Percentiles rank a stretch among this genome's conserved stretches.
Conservation (phyloP, 1,140 invertebrate genomes). For the Drosophila kurseongensis region DNA sequence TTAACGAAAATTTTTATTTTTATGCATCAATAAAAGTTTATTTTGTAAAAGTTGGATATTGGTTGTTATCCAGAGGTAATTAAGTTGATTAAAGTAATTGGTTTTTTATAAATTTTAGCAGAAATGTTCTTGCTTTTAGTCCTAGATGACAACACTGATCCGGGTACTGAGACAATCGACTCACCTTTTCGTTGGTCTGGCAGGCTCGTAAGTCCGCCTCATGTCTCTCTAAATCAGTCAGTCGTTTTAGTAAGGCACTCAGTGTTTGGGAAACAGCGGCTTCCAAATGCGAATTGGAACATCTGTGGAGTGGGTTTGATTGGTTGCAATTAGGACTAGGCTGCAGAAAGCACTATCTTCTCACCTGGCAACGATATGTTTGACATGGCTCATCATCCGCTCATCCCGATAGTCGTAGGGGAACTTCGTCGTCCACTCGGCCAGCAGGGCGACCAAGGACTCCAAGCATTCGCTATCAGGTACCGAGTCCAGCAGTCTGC, state of each 20-base stretch:
- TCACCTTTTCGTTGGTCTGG: slow-evolving; percentile 78
- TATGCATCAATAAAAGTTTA: too few relatives aligned
- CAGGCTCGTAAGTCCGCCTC: slow-evolving; percentile 83
- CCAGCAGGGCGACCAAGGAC: slow-evolving; percentile 76
- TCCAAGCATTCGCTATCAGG: slow-evolving; percentile 77
- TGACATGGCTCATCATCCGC: slow-evolving; percentile 87
- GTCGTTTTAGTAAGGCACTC: slow-evolving; percentile 84
- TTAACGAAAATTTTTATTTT: too few relatives aligned
- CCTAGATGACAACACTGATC: slow-evolving; percentile 9
- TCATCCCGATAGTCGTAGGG: slow-evolving; percentile 88
- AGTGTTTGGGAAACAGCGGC: slow-evolving; percentile 80
- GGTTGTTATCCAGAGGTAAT: too few relatives aligned
- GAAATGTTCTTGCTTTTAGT: background rate
- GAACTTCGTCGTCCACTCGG: slow-evolving; percentile 86
- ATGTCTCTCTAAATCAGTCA: slow-evolving; percentile 84
- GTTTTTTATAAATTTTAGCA: too few relatives aligned
- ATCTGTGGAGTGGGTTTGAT: slow-evolving; percentile 49
- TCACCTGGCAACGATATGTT: slow-evolving; percentile 84
- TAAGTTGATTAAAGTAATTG: too few relatives aligned
- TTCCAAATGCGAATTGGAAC: slow-evolving; percentile 82
- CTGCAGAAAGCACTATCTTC: slow-evolving; percentile 16
- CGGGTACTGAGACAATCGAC: slow-evolving; percentile 2
- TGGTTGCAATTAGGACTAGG: slow-evolving; percentile 16
- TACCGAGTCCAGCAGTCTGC: slow-evolving; percentile 79
- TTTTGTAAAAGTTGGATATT: too few relatives aligned